Evolutionary conservation across 1,140 invertebrate genomes (phyloP), one percentile per base, ranked within the genome.

Genomic region (Bombus huntii): DNA sequence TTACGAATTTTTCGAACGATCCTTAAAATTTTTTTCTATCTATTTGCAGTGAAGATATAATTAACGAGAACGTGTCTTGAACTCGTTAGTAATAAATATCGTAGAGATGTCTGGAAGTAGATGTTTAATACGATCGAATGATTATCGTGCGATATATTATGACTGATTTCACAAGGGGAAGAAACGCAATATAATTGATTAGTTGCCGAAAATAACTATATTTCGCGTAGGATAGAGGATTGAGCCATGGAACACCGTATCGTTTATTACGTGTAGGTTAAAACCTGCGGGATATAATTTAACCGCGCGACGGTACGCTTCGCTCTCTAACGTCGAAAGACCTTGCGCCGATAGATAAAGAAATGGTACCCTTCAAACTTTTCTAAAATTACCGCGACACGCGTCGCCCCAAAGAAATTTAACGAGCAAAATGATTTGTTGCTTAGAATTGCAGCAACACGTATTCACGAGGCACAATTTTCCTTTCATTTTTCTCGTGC

Each of bases 211-310:
- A 77, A 77, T 77, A 65, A 42, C 57, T 31, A 62, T 34, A 42
- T 44, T 65, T 39, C 75, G 6, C 57, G 28, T 5, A n/a, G 6
- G 6, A 31, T 15, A 8, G 15, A 66, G 31, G n/a, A 1, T 34
- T 1, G 6, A 10, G n/a, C 28, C 28, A 28, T 0, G 39, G 13
- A 73, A 42, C 9, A 42, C 25, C 13, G 28, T 31, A 42, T 78
- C 75, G 22, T 53, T 53, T 34, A 53, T 34, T 34, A 18, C 28
- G 37, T 0, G 59, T 42, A 31, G 59, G 37, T 37, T 31, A 28
- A 66, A 78, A 42, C 28, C 57, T 34, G 75, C 59, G 53, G 75
- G 75, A 78, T 13, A 42, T 42, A 42, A 59, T 78, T 78, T 65
- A 65, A 78, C 37, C 18, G n/a, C 13, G 9, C 13, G 28, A 31